phyloP scores from a whole-genome alignment of 92 coral and sea anemone species.

The Heliopora coerulea region DNA sequence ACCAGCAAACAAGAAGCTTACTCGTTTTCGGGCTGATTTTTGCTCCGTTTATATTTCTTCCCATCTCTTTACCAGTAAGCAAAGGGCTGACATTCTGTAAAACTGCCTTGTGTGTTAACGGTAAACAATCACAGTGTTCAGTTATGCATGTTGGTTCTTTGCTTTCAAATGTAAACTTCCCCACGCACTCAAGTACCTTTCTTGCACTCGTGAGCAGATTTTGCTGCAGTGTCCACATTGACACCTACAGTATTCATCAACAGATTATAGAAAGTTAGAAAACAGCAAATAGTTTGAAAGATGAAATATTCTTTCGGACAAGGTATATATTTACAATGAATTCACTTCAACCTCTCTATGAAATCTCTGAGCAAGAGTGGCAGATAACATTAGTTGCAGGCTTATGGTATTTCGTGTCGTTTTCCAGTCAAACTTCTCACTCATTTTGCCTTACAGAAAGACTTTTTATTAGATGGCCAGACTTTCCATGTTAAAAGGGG shows the following conservation, averaged over 20 bases:
- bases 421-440: too few species aligned
- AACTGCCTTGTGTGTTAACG: constrained; percentile 6
- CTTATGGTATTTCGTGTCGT: too few species aligned
- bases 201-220: constrained; percentile 33
- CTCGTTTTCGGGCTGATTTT: constrained; percentile 21
- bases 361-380: constrained; percentile 13
- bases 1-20: too few species aligned
- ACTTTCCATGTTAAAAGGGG: too few species aligned
- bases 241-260: constrained; percentile 32
- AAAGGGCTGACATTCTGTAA: constrained; percentile 32
- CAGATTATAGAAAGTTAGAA: not conserved
- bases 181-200: constrained; percentile 26
- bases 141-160: constrained; percentile 30
- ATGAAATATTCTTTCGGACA: not conserved
- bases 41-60: not conserved
- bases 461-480: too few species aligned
- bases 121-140: constrained; percentile 11
- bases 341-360: constrained; percentile 5
- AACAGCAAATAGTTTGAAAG: not conserved
- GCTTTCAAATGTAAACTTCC: constrained; percentile 29
- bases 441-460: too few species aligned
- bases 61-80: constrained; percentile 11
- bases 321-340: constrained; percentile 10
- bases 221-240: constrained; percentile 38
- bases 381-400: too few species aligned